Evolutionary conservation across 2,797 vertebrate species (phyloP), one percentile per base, ranked within the genome.

Genomic region (Nyctibius grandis): DNA sequence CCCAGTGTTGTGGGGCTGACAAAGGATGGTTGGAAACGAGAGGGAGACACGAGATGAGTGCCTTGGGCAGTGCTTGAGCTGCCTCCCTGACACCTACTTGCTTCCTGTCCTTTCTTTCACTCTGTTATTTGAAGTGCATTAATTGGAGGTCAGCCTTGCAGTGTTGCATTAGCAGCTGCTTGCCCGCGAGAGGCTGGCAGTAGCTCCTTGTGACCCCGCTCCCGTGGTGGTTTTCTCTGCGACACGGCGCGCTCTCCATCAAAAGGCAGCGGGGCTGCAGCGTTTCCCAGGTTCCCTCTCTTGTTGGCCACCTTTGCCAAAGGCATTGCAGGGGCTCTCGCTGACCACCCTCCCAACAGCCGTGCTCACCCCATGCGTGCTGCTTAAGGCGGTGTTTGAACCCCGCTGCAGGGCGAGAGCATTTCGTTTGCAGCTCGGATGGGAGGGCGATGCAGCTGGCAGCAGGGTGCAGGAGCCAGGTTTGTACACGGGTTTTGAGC

Each of bases 311-410:
- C 28, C 33, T 77, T 74, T 73, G 12, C 60, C 48, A 15, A 5
- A 38, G 42, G 11, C 9, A 3, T 26, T 57, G 51, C 38, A 57
- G 60, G 44, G 56, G 47, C 11, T 67, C 8, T 70, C 5, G 3
- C 60, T 69, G 34, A 19, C 15, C 60, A 13, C 29, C 13, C 28
- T 88, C 60, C 45, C 1, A 2, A 1, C 1, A 2, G 29, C 91
- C 16, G 0, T 5, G 23, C 36, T 56, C 14, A 17, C 11, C 29
- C 11, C 0, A 0, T 3, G 5, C 0, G 1, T 7, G 29, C 54
- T 77, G 42, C 50, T 77, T 2, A 3, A 0, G 1, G 38, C 1
- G 0, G 29, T 2, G 1, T 64, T 50, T 68, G 57, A 33, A 28
- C 36, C 36, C 50, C 15, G 2, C 59, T 38, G 23, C 48, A 73